Evolutionary conservation across 2,888 invertebrate species (phyloP).

Genomic region (Paralinhomoeus sp.): DNA sequence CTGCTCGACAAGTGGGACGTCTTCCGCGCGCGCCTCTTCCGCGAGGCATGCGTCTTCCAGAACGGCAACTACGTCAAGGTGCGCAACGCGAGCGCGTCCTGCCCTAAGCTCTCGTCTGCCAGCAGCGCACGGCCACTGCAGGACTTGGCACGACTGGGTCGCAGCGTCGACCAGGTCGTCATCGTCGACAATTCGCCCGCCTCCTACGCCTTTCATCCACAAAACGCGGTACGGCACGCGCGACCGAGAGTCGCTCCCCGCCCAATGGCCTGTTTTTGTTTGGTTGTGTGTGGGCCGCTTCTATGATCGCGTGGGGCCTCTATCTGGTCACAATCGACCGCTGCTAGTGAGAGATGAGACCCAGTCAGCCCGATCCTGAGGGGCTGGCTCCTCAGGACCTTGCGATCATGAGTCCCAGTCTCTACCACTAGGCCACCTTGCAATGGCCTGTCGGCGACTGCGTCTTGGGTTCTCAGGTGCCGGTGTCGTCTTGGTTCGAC

Average conservation of each 20-base stretch:
- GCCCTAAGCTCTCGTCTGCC: constrained; percentile 98
- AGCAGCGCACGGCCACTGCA: constrained; percentile 36
- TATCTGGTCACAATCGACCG: too few relatives aligned
- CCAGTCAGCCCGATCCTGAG: too few relatives aligned
- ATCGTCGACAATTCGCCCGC: constrained; percentile 99
- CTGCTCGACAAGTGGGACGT: constrained; percentile 91
- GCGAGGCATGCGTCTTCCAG: constrained; percentile 99
- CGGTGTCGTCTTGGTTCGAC: constrained; percentile 98
- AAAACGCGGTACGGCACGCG: constrained; percentile 92
- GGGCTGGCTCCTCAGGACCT: too few relatives aligned
- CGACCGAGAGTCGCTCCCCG: too few relatives aligned
- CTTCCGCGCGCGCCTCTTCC: constrained; percentile 54
- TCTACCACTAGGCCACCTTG: too few relatives aligned
- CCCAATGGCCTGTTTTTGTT: too few relatives aligned
- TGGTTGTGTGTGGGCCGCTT: too few relatives aligned
- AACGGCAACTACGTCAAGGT: constrained; percentile 94
- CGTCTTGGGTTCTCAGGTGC: constrained; percentile 44
- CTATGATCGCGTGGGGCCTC: too few relatives aligned
- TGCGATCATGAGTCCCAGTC: too few relatives aligned
- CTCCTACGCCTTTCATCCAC: constrained; percentile 99
- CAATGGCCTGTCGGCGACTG: too few relatives aligned
- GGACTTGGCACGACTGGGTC: constrained; percentile 86
- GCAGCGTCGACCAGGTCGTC: constrained; percentile 81
- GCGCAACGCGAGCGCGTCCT: constrained; percentile 45
- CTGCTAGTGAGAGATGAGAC: too few relatives aligned